Evolutionary conservation across 2,888 invertebrate species (phyloP).

Genomic region (Acholoe squamosa): DNA sequence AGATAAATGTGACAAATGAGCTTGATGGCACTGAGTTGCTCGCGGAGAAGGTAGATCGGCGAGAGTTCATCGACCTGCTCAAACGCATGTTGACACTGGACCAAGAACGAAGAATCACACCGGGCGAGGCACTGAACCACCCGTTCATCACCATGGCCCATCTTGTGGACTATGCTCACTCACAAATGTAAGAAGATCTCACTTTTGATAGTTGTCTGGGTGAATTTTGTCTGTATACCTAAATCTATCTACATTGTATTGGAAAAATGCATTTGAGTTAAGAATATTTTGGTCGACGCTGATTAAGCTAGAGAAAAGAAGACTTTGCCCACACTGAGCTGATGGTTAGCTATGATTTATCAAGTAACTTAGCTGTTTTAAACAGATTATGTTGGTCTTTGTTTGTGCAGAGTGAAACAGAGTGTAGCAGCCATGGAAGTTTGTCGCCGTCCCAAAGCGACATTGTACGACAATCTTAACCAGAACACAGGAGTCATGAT

Average conservation of each 20-base stretch:
- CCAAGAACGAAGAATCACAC: conserved; percentile 96
- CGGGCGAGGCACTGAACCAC: conserved; percentile 97
- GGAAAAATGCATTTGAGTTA: too few relatives aligned
- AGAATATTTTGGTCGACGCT: too few relatives aligned
- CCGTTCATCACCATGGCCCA: conserved; percentile 96
- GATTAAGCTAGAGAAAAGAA: too few relatives aligned
- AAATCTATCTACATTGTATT: too few relatives aligned
- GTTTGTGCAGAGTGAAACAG: conserved; percentile 89
- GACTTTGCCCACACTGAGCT: too few relatives aligned
- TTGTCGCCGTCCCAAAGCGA: conserved; percentile 85
- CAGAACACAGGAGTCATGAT: conserved; percentile 78
- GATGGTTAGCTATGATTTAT: too few relatives aligned
- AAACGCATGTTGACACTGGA: conserved; percentile 99
- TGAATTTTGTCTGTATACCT: too few relatives aligned
- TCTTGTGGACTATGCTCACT: conserved; percentile 96
- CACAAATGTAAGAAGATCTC: conserved; percentile 88
- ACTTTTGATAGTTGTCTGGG: too few relatives aligned
- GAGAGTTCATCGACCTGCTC: conserved; percentile 98
- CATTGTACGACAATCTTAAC: conserved; percentile 79
- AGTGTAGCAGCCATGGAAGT: conserved; percentile 99
- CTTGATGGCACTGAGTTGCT: conserved; percentile 97
- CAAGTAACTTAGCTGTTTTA: too few relatives aligned
- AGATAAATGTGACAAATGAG: conserved; percentile 86
- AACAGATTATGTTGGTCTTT: background rate
- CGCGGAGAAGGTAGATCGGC: conserved; percentile 97